Conservation (phyloP, 2,888 invertebrate genomes). For the Hedya salicella region DNA sequence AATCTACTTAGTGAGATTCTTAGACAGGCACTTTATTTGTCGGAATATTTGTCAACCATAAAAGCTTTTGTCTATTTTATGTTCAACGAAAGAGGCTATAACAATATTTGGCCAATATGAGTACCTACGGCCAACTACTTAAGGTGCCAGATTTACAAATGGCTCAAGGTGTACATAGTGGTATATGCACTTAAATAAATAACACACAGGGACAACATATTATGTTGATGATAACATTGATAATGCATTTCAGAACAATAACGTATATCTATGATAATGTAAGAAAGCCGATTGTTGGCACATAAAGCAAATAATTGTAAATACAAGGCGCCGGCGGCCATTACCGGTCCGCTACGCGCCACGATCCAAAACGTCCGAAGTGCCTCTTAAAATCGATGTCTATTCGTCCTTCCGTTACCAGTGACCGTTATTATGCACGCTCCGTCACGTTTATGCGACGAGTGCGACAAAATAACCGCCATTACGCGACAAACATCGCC, state of each 20-base stretch:
- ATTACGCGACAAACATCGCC: conserved; percentile 69
- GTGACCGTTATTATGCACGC: conserved; percentile 74
- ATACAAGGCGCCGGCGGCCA: conserved; percentile 72
- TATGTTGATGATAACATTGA: too few species aligned
- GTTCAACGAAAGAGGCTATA: too few species aligned
- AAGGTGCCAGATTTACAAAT: too few species aligned
- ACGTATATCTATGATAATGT: neutral
- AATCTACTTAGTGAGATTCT: too few species aligned
- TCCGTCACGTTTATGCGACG: conserved; percentile 74
- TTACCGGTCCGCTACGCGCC: conserved; percentile 58
- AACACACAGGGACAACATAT: too few species aligned
- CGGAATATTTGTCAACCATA: too few species aligned
- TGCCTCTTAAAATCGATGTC: neutral
- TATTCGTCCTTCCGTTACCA: neutral
- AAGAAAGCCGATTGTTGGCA: conserved; percentile 75
- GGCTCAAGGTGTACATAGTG: too few species aligned
- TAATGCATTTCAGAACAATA: conserved; percentile 49
- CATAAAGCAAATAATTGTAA: conserved; percentile 83
- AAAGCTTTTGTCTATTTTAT: too few species aligned
- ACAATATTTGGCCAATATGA: too few species aligned
- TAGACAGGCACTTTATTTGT: too few species aligned
- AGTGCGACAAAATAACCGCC: conserved; percentile 78
- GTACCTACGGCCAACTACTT: too few species aligned
- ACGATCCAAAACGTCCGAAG: conserved; percentile 10
- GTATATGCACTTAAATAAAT: too few species aligned